Conservation (phyloP, 2,797 vertebrate species). For the Sarcophilus harrisii region DNA sequence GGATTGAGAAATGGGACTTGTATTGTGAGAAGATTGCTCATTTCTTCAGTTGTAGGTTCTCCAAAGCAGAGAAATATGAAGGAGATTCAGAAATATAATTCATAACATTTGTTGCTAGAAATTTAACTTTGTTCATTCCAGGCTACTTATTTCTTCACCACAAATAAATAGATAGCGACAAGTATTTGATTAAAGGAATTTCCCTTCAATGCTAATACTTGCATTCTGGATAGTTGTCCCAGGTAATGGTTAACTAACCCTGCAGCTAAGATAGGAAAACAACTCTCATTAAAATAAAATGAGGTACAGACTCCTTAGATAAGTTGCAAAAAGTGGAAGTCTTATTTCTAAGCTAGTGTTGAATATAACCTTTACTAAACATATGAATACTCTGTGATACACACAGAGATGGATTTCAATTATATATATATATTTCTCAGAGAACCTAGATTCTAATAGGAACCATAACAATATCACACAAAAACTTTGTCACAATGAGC, state of each 20-base stretch:
- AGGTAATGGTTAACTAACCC: not conserved
- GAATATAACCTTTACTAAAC: not conserved
- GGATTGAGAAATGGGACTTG: slow-evolving; percentile 28
- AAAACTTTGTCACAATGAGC: not conserved
- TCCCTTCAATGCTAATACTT: not conserved
- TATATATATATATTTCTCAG: not conserved
- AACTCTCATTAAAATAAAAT: not conserved
- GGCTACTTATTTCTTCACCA: not conserved
- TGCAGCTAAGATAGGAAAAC: not conserved
- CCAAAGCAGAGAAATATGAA: not conserved
- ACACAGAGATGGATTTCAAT: not conserved
- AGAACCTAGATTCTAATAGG: not conserved
- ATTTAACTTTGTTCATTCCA: not conserved
- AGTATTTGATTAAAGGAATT: not conserved
- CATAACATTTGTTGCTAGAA: not conserved
- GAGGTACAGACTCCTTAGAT: not conserved
- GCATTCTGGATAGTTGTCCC: not conserved
- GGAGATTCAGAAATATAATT: not conserved
- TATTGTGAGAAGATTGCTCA: slow-evolving; percentile 4
- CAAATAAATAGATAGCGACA: not conserved
- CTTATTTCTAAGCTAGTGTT: not conserved
- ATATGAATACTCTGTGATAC: not conserved
- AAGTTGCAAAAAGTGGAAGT: not conserved
- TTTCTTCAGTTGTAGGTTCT: not conserved
- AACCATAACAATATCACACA: not conserved